Evolutionary conservation across 2,888 invertebrate species (phyloP), one percentile per base, ranked within the genome.

Genomic region (Alloscopus bannaensis): DNA sequence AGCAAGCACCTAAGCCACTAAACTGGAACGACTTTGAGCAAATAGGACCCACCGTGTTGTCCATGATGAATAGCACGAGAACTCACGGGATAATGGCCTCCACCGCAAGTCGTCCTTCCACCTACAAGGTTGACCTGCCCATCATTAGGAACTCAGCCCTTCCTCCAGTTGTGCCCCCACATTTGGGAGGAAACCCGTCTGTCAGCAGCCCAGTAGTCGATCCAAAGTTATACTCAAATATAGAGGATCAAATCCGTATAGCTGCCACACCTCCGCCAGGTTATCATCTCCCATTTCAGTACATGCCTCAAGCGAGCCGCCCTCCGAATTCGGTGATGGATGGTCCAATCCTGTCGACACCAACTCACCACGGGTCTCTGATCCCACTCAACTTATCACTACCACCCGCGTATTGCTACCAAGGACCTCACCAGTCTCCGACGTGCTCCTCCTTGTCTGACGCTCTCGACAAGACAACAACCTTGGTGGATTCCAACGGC

Each of bases 1-100:
- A 36, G 1, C 0, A 13, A 3, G 4, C 36, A 13, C 26, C 3
- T 18, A 62, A 55, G 29, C 50, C 62, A 26, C 31, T 72, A 0
- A 72, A 72, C 40, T 72, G 72, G 72, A 42, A 72, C 29, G 72
- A 72, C 22, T 64, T 42, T 24, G 72, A 72, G 16, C 72, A 72
- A 28, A 42, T 72, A 8, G 72, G 64, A 1, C 72, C 72, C 0
- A 42, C 72, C 0, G 64, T 72, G 36, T 22, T 72, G n/a, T 55
- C 52, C 13, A 64, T 72, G 22, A 52, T 72, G 60, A 71, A 52
- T 28, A 22, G 13, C 18, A 36, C n/a, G 24, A n/a, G n/a, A n/a
- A n/a, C n/a, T n/a, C 40, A 42, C 4, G 26, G 36, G 22, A 22
- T 16, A 11, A 36, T 62, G 16, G 4, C 50, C 22, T 6, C 29